Base-by-base conservation (phyloP, 2,888 invertebrate genomes). In the Drosophila demipolita region DNA sequence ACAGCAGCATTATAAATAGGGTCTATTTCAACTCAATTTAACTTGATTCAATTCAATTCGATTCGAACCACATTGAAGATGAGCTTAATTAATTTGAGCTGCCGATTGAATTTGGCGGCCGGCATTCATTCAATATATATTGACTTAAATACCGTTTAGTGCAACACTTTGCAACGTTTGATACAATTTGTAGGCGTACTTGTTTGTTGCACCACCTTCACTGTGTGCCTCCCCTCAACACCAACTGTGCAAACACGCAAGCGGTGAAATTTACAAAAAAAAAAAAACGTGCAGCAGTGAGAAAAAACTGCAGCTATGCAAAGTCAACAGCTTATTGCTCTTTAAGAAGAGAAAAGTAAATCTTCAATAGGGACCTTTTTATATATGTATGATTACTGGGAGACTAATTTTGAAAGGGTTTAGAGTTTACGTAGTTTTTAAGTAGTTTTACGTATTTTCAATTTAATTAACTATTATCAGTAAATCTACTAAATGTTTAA, bases 181-280 rank as follows among this genome's bases (percentile, higher is more conserved):
- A 80, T 75, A 82, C 75, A 80, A 73, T 82, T 85, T 88, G 75
- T 74, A 62, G 90, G 88, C 82, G 82, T 72, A 64, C 50, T 66
- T 17, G 32, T 40, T 26, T 38, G n/a, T 17, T 20, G 68, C 78
- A 55, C 66, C 78, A 5, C 12, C 61, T 50, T 26, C 15, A 36
- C n/a, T 15, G 45, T 23, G 23, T 15, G 8, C 3, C 62, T 55
- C 12, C 57, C 29, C 9, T 11, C 20, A 26, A 57, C 26, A 26
- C 2, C 9, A 50, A 40, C 35, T 42, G n/a, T 8, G 20, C 20
- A n/a, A 49, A 61, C 82, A 82, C 66, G 82, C 82, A 70, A 82
- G 20, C 74, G 65, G 69, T 65, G 65, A 82, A 78, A 81, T 67
- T 82, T 52, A 66, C 62, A 45, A 61, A 33, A 29, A 59, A 68